Evolutionary conservation across 2,113 vertebrate species (phyloP).

Genomic region (Oncorhynchus keta): DNA sequence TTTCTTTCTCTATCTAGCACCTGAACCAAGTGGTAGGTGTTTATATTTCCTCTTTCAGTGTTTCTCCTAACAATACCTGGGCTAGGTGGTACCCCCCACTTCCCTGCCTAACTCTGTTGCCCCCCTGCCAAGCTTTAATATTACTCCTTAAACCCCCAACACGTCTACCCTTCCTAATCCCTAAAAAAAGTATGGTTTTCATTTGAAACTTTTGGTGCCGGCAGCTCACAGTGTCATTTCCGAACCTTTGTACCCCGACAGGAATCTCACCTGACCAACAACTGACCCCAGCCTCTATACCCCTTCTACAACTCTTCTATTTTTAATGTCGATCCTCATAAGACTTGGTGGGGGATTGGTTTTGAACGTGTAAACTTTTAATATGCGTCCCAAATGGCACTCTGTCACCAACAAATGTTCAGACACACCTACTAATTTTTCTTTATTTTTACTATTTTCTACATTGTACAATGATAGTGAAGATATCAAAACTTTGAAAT

Average conservation of each 20-base stretch:
- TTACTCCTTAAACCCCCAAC: too few relatives aligned
- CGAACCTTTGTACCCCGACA: too few relatives aligned
- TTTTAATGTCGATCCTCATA: conserved; percentile 55
- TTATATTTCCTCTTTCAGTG: not conserved
- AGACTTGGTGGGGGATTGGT: conserved; percentile 50
- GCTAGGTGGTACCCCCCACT: not conserved
- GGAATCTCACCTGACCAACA: conserved; percentile 37
- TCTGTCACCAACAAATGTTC: too few relatives aligned
- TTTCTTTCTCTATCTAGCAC: not conserved
- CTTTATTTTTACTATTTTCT: too few relatives aligned
- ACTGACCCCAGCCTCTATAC: conserved; percentile 30
- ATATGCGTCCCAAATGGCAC: conserved; percentile 53
- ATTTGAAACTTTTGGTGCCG: not conserved
- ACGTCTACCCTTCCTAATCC: not conserved
- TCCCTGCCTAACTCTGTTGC: not conserved
- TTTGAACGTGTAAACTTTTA: conserved; percentile 64
- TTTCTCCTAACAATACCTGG: not conserved
- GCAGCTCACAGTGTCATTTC: too few relatives aligned
- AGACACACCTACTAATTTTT: too few relatives aligned
- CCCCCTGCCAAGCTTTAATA: not conserved
- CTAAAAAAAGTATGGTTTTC: not conserved
- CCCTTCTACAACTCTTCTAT: conserved; percentile 38
- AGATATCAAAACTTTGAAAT: too few relatives aligned
- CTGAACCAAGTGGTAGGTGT: not conserved
- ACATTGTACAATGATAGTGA: too few relatives aligned